These are phyloP conservation scores for Ceuthmochares aereus DNA, from an alignment of 2,113 vertebrate species.

Conservation along the genomic window DNA sequence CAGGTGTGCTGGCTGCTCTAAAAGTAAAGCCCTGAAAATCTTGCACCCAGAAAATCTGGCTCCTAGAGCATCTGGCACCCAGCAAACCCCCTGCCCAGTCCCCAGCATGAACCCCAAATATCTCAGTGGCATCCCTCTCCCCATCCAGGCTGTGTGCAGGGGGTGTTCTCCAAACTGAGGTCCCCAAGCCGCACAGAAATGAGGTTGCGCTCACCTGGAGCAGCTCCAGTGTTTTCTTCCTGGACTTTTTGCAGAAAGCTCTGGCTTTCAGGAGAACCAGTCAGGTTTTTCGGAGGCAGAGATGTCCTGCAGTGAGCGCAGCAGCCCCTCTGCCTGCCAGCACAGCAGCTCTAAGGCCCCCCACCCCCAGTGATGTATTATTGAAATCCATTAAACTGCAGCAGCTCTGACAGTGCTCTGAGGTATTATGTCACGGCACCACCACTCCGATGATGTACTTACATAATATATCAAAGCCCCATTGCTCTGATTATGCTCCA, in stretches of 20 bases:
- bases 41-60: background rate
- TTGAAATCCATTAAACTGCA: background rate
- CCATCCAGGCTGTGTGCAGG: fast-evolving
- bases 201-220: fast-evolving
- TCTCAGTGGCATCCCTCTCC: fast-evolving
- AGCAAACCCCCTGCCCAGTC: background rate
- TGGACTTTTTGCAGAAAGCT: background rate
- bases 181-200: fast-evolving
- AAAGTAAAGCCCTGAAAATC: background rate
- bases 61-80: no score
- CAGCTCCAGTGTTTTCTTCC: fast-evolving
- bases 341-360: fast-evolving
- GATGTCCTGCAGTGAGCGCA: background rate
- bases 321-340: background rate
- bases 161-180: background rate
- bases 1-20: fast-evolving
- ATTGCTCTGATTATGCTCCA: background rate
- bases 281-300: background rate
- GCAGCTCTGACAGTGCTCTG: background rate
- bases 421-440: background rate
- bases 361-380: background rate
- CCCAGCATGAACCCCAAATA: background rate
- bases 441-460: background rate
- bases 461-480: background rate
- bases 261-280: fast-evolving